Percentiles rank a stretch among this genome's conserved stretches.
Evolutionary conservation across 2,113 vertebrate species (phyloP).

Genomic region (Struthidea cinerea): DNA sequence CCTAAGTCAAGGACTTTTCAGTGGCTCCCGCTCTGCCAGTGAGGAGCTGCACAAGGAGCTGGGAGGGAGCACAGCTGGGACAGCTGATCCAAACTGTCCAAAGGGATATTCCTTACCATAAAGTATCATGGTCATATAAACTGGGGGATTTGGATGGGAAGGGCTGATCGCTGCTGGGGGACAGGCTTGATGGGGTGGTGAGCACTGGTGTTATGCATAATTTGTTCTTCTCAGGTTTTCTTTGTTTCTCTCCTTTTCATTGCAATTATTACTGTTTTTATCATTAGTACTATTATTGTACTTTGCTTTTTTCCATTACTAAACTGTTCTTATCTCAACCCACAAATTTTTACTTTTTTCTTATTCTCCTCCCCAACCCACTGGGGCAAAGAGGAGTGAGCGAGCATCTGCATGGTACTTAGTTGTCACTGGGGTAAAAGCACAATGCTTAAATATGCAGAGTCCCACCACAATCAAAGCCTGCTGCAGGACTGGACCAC

Average conservation of each 20-base stretch:
- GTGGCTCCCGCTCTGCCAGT: background rate
- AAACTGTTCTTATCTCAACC: background rate
- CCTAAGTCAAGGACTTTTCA: background rate
- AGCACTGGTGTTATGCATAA: background rate
- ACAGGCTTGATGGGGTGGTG: background rate
- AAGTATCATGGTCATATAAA: background rate
- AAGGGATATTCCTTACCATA: background rate
- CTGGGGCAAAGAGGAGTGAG: background rate
- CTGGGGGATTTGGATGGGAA: background rate
- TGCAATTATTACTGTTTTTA: background rate
- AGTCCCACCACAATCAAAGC: background rate
- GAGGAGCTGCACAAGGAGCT: background rate
- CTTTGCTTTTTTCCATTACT: background rate
- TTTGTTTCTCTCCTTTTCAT: background rate
- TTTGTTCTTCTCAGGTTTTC: background rate
- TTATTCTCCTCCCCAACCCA: background rate
- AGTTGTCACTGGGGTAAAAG: background rate
- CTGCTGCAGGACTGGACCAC: background rate
- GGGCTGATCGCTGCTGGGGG: accelerated
- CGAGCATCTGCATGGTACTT: background rate
- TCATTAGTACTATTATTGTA: too few species aligned
- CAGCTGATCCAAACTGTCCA: background rate
- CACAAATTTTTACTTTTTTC: background rate
- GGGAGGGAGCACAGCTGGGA: background rate
- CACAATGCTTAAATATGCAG: accelerated